phyloP scores from a whole-genome alignment of 1,140 invertebrate genomes.

The Eufriesea mexicana region DNA sequence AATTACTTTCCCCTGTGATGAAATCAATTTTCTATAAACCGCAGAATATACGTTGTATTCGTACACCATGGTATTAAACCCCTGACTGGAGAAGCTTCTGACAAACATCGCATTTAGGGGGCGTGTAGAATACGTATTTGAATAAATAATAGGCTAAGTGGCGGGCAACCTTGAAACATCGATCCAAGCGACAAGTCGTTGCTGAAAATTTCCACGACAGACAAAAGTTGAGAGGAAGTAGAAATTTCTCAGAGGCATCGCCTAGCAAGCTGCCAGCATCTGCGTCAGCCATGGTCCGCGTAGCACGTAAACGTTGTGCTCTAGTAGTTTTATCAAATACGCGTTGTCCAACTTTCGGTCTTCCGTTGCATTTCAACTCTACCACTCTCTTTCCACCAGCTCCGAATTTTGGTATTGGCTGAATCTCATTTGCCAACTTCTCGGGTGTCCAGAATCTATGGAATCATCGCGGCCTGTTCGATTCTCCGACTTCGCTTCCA shows the following conservation, averaged over 20 bases:
- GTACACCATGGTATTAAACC: too few relatives aligned
- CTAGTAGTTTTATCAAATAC: slow-evolving; percentile 18
- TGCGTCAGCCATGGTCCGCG: neutral
- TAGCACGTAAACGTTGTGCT: slow-evolving; percentile 10
- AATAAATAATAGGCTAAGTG: neutral
- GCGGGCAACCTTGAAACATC: neutral
- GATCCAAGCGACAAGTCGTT: neutral
- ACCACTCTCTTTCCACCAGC: neutral
- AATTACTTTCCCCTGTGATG: too few relatives aligned
- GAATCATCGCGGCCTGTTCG: neutral
- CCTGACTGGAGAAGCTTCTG: too few relatives aligned
- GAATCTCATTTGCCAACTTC: slow-evolving; percentile 14
- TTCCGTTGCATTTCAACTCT: neutral
- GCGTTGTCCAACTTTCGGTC: slow-evolving; percentile 19
- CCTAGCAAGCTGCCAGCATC: neutral
- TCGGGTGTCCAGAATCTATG: neutral
- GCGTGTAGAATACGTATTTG: neutral
- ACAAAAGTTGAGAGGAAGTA: neutral
- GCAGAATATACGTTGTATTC: too few relatives aligned
- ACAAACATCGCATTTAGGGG: too few relatives aligned
- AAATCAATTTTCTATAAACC: too few relatives aligned
- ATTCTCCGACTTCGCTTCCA: neutral
- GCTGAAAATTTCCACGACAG: neutral
- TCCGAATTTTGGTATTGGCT: neutral
- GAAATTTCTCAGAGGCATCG: neutral